phyloP scores from a whole-genome alignment of 1,140 invertebrate genomes.

The Aphis gossypii region DNA sequence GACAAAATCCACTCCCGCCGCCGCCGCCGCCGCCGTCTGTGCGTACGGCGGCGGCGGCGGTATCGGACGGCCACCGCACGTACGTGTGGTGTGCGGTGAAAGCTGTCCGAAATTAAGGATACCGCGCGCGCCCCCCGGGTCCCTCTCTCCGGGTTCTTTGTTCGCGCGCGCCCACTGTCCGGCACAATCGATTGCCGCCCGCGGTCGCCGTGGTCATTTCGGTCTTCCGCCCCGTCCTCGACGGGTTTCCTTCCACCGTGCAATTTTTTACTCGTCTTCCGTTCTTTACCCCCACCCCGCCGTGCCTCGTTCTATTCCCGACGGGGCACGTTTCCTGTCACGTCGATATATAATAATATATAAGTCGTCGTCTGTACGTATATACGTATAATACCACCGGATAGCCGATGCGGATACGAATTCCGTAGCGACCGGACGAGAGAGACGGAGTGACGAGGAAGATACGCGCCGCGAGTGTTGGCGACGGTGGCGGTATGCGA shows the following conservation, averaged over 20 bases:
- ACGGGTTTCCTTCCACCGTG: neutral
- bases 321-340: conserved; percentile 16
- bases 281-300: neutral
- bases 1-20: conserved; percentile 20
- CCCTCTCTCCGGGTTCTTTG: conserved; percentile 34
- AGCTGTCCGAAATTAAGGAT: conserved; percentile 46
- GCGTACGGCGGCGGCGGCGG: neutral
- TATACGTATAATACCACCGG: neutral
- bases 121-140: neutral
- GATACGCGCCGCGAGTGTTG: neutral
- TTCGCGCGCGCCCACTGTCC: conserved; percentile 42
- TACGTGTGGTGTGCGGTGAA: conserved; percentile 43
- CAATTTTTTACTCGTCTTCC: conserved; percentile 11
- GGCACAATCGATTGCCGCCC: conserved; percentile 50
- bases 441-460: neutral
- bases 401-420: neutral
- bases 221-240: neutral
- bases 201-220: conserved; percentile 40
- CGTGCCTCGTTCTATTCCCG: neutral
- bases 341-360: neutral
- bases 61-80: neutral
- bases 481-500: neutral
- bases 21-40: too few species aligned
- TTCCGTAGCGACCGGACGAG: conserved; percentile 19
- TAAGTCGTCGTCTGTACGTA: neutral